Percentiles rank a stretch among this genome's conserved stretches.
Conservation (phyloP, 2,797 vertebrate species). For the Bovichtus variegatus region DNA sequence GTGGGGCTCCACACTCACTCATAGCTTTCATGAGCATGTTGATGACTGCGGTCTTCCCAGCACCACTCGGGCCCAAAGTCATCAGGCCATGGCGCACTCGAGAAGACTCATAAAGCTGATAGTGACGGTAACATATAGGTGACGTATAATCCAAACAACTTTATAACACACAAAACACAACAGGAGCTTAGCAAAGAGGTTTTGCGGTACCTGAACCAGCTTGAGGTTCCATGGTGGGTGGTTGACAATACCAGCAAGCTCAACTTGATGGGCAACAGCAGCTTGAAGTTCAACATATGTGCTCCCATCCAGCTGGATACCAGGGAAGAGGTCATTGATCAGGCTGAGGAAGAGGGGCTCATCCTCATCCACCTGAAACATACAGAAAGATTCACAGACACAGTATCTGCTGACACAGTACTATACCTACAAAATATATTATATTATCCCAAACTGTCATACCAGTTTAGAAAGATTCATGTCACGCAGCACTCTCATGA, state of each 20-base stretch:
- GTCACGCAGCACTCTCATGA: conserved; percentile 93
- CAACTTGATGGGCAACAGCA: conserved; percentile 90
- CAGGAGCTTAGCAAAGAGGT: neutral
- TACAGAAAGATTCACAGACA: neutral
- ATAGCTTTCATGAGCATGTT: conserved; percentile 91
- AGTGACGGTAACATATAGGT: neutral
- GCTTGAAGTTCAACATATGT: conserved; percentile 88
- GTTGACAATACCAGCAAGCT: conserved; percentile 89
- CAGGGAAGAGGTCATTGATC: conserved; percentile 94
- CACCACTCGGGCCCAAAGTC: conserved; percentile 92
- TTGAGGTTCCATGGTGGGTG: conserved; percentile 94
- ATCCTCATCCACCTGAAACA: conserved; percentile 92
- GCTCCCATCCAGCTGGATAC: conserved; percentile 90
- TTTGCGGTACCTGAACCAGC: conserved; percentile 72
- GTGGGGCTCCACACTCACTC: conserved; percentile 90
- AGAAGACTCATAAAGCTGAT: conserved; percentile 89
- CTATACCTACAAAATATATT: neutral
- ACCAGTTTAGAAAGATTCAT: conserved; percentile 93
- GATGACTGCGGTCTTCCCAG: conserved; percentile 92
- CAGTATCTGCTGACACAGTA: neutral
- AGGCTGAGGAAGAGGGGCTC: conserved; percentile 94
- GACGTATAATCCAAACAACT: neutral
- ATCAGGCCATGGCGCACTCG: conserved; percentile 92
- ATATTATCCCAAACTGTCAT: neutral
- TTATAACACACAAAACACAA: conserved; percentile 4